Evolutionary conservation across 2,888 invertebrate genomes (phyloP), one percentile per base, ranked within the genome.

Genomic region (Himalopsyche kuldschensis): DNA sequence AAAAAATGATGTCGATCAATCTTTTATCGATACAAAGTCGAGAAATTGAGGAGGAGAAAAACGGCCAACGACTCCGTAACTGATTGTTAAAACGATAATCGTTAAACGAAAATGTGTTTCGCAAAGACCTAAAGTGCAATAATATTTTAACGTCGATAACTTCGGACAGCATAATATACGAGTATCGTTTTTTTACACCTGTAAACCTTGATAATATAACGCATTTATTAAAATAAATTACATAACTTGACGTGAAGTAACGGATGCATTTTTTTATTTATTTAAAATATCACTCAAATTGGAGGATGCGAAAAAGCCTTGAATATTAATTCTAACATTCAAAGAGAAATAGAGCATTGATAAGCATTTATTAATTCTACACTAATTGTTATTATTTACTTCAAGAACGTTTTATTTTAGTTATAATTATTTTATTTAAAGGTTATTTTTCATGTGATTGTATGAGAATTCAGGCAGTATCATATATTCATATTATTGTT

Each of bases 61-160:
- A 4, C 20, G 55, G 24, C 20, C 4, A 55, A 55, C 55, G 10
- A 20, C 20, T 27, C 82, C 82, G 82, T 82, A 79, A 82, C 79
- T 20, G 31, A 63, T 82, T 24, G 48, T 47, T 35, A 46, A 41
- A n/a, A 63, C 24, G 63, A 24, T 77, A 32, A 82, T 82, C 82
- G 82, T 77, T 82, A 69, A 75, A 75, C 75, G 79, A 75, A 75
- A 82, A 79, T 79, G 79, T 79, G 35, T 11, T 63, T 69, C 10
- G 55, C 20, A 55, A 55, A 55, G 35, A 41, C 35, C 35, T 8
- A 10, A 6, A 41, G 41, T 15, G 4, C 41, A 41, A 41, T 41
- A 15, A 20, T 55, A 55, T 55, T 55, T 0, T 20, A 1, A 15
- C 55, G 55, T 20, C 55, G 20, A 20, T 41, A 41, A 15, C 15